phyloP scores from a whole-genome alignment of 2,888 invertebrate genomes.

The Drepana falcataria region DNA sequence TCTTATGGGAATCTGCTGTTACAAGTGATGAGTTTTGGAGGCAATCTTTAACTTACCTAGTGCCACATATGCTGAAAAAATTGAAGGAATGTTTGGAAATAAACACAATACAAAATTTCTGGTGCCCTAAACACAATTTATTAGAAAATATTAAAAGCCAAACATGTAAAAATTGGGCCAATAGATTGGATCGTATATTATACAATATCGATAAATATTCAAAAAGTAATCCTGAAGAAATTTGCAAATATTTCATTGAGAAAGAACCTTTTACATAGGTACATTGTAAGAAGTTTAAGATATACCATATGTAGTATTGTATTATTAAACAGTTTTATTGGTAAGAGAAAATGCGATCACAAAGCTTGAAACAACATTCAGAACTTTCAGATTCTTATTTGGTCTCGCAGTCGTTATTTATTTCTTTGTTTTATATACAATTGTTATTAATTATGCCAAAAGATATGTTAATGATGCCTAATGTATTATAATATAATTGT shows the following conservation, averaged over 20 bases:
- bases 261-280: neutral
- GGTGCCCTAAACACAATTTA: constrained; percentile 48
- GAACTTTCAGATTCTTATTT: no score
- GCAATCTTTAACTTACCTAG: constrained; percentile 36
- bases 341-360: no score
- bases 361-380: no score
- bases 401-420: no score
- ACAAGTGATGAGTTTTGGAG: constrained; percentile 39
- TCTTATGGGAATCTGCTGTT: constrained; percentile 44
- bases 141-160: constrained; percentile 39
- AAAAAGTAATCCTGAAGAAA: constrained; percentile 22
- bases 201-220: constrained; percentile 35
- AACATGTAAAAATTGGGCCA: constrained; percentile 46
- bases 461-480: no score
- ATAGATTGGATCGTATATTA: constrained; percentile 37
- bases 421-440: no score
- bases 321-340: no score
- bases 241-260: constrained; percentile 30
- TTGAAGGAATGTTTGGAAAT: constrained; percentile 32
- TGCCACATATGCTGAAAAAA: constrained; percentile 46
- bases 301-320: no score
- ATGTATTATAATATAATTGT: no score
- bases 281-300: no score
- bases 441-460: no score
- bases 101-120: constrained; percentile 42